phyloP scores from a whole-genome alignment of 2,888 invertebrate genomes.

The Vanessa cardui region DNA sequence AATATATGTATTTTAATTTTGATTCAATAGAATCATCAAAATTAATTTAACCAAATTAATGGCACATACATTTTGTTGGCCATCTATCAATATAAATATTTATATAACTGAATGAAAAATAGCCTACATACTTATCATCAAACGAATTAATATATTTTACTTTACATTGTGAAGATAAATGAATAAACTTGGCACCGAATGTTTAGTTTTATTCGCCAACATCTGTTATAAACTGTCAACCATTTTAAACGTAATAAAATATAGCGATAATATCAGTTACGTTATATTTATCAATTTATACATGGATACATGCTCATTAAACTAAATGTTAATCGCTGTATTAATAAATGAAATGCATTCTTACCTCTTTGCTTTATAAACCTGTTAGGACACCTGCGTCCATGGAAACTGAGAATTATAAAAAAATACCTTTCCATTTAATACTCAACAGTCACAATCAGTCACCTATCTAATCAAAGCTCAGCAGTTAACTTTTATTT shows the following conservation, averaged over 20 bases:
- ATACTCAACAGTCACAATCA: no score
- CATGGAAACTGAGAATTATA: no score
- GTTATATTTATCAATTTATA: conserved; percentile 1
- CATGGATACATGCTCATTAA: background rate
- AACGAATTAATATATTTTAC: conserved; percentile 34
- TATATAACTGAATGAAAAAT: conserved; percentile 31
- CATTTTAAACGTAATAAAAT: conserved; percentile 23
- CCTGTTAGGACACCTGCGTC: no score
- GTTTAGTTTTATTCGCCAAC: conserved; percentile 23
- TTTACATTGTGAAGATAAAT: conserved; percentile 35
- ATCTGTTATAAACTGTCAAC: conserved; percentile 32
- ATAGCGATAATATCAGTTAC: conserved; percentile 12
- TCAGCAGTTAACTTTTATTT: no score
- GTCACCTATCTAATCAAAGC: no score
- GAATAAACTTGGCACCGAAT: conserved; percentile 35
- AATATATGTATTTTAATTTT: background rate
- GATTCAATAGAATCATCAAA: background rate
- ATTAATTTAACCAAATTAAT: conserved; percentile 1
- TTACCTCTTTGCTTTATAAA: no score
- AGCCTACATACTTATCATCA: conserved; percentile 30
- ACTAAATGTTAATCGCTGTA: no score
- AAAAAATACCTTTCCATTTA: no score
- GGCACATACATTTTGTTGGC: conserved; percentile 28
- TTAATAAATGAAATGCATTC: no score
- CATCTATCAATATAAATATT: conserved; percentile 35